Conservation (phyloP, 2,113 vertebrate genomes). For the Pteruthius melanotis region DNA sequence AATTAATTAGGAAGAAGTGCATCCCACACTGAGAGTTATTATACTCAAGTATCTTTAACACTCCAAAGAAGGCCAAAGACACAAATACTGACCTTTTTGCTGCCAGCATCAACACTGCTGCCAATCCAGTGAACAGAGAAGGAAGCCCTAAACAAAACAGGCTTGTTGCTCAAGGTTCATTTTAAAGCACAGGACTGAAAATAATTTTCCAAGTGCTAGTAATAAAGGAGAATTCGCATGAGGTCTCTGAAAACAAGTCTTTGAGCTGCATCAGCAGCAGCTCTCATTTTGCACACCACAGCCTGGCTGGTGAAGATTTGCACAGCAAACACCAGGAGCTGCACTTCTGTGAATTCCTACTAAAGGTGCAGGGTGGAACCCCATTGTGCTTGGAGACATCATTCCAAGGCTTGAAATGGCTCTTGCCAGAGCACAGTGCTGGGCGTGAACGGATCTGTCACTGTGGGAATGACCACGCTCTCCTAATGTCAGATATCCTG, state of each 20-base stretch:
- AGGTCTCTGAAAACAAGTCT: background rate
- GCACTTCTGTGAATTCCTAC: background rate
- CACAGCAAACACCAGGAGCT: background rate
- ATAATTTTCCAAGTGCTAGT: background rate
- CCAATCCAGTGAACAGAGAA: background rate
- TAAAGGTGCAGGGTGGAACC: background rate
- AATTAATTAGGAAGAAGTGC: constrained; percentile 18
- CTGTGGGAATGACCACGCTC: background rate
- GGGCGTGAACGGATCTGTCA: background rate
- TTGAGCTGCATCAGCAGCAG: background rate
- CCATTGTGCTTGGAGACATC: background rate
- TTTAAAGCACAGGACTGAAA: background rate
- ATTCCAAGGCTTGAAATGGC: background rate
- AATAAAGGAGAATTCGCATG: background rate
- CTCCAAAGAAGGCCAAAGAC: background rate
- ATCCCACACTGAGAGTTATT: background rate
- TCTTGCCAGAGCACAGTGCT: background rate
- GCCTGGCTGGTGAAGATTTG: background rate
- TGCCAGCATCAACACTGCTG: background rate
- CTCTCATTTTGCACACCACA: background rate
- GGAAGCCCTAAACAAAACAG: background rate
- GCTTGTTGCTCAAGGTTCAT: background rate
- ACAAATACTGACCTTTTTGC: background rate
- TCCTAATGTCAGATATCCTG: background rate
- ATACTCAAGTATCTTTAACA: background rate